Evolutionary conservation across 2,888 invertebrate genomes (phyloP).

Genomic region (Drosophila kanekoi): DNA sequence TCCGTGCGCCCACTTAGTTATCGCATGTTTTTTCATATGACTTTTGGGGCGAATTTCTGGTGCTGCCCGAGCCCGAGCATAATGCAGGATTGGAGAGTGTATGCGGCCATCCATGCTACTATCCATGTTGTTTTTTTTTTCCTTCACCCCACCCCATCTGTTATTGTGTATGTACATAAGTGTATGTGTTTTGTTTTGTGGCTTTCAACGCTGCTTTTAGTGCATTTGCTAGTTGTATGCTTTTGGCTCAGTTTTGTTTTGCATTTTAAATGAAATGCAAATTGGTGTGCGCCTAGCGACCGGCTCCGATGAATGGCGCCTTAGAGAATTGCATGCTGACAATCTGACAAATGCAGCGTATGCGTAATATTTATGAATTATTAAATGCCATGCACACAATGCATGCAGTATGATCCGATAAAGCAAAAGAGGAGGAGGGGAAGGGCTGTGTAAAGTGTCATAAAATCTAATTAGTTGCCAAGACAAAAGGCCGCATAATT

Average conservation of each 20-base stretch:
- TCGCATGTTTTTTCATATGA: conserved; percentile 80
- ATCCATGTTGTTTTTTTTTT: conserved; percentile 46
- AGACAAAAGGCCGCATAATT: conserved; percentile 80
- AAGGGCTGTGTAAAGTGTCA: conserved; percentile 35
- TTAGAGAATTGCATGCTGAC: conserved; percentile 58
- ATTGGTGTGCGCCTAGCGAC: conserved; percentile 53
- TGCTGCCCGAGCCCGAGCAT: conserved; percentile 38
- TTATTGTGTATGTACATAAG: conserved; percentile 23
- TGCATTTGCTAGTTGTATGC: conserved; percentile 45
- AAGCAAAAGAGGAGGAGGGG: background rate
- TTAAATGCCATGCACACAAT: conserved; percentile 50
- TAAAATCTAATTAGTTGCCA: conserved; percentile 77
- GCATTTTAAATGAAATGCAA: conserved; percentile 78
- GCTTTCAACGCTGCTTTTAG: conserved; percentile 66
- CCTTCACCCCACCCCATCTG: background rate
- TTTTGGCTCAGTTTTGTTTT: conserved; percentile 57
- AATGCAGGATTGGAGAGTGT: conserved; percentile 40
- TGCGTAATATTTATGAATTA: conserved; percentile 76
- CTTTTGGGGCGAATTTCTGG: conserved; percentile 75
- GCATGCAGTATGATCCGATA: conserved; percentile 24
- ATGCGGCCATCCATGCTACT: conserved; percentile 18
- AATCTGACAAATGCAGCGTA: conserved; percentile 46
- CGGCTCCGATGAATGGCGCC: conserved; percentile 60
- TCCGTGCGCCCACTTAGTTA: conserved; percentile 56
- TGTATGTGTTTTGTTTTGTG: conserved; percentile 50